These are phyloP conservation scores for Bovichtus variegatus DNA, from an alignment of 2,797 vertebrate genomes.

Conservation along the genomic window DNA sequence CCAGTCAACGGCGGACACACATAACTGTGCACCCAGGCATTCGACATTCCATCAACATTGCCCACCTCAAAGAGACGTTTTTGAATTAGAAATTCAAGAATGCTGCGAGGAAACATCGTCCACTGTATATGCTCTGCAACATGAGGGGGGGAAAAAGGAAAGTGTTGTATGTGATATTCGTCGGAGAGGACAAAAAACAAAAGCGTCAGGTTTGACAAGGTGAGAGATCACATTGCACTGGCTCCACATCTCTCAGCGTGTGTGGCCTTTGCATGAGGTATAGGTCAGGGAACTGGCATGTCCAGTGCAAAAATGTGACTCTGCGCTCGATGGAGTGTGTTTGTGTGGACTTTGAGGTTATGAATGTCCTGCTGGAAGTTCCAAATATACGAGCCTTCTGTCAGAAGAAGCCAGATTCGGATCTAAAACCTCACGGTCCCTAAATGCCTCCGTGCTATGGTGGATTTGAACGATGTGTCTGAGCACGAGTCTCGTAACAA, in stretches of 20 bases:
- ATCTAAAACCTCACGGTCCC: neutral
- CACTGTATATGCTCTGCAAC: neutral
- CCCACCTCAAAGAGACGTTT: constrained; percentile 8
- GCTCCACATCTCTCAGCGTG: neutral
- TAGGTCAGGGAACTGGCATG: constrained; percentile 5
- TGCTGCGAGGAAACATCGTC: neutral
- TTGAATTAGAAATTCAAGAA: constrained; percentile 20
- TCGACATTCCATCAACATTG: constrained; percentile 31
- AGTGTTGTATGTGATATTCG: neutral
- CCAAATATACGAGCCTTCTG: neutral
- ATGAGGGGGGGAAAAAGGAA: no score
- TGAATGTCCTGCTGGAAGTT: neutral
- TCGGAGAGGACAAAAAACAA: neutral
- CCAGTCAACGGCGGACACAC: constrained; percentile 5
- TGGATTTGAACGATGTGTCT: neutral
- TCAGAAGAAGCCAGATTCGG: neutral
- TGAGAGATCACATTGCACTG: neutral
- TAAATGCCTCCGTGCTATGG: neutral
- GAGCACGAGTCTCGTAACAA: neutral
- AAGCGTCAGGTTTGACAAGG: constrained; percentile 4
- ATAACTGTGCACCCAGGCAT: constrained; percentile 30
- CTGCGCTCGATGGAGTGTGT: neutral
- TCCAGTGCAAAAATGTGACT: neutral
- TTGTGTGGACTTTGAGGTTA: neutral
- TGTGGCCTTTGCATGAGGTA: neutral